Percentiles rank a stretch among this genome's conserved stretches.
phyloP scores from a whole-genome alignment of 2,888 invertebrate species.

The Drosophila anceps region DNA sequence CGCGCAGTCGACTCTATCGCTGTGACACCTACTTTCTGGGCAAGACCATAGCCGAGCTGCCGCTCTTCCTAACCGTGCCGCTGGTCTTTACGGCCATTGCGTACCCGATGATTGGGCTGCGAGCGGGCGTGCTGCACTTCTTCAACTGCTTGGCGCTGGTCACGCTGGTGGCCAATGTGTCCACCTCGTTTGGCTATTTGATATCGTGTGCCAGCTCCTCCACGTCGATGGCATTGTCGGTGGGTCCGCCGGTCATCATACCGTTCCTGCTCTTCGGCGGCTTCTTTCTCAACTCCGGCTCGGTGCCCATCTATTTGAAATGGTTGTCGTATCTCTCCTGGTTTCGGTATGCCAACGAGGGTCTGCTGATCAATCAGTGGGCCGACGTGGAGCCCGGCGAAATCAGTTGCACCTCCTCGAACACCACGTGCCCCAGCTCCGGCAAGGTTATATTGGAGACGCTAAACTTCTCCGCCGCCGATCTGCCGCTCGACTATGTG shows the following conservation, averaged over 20 bases:
- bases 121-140: constrained; percentile 90
- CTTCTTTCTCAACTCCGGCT: constrained; percentile 96
- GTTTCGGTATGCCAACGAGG: constrained; percentile 97
- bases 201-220: constrained; percentile 94
- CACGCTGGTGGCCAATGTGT: constrained; percentile 94
- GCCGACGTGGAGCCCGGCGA: constrained; percentile 89
- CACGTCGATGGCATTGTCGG: constrained; percentile 94
- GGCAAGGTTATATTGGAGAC: constrained; percentile 92
- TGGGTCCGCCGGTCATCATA: constrained; percentile 96
- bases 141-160: constrained; percentile 90
- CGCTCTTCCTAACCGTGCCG: constrained; percentile 93
- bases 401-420: constrained; percentile 91
- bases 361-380: constrained; percentile 96
- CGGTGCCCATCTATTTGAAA: constrained; percentile 92
- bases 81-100: constrained; percentile 92
- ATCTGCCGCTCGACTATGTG: constrained; percentile 90
- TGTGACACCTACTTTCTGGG: constrained; percentile 96
- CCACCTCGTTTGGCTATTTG: constrained; percentile 96
- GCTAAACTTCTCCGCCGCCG: constrained; percentile 90
- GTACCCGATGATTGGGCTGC: constrained; percentile 96
- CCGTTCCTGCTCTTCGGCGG: constrained; percentile 98
- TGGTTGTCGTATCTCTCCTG: constrained; percentile 96
- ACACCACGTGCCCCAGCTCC: constrained; percentile 91
- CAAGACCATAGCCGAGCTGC: constrained; percentile 95
- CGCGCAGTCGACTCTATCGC: constrained; percentile 95